Conservation (phyloP, 2,888 invertebrate species). For the Drosophila eohydei region DNA sequence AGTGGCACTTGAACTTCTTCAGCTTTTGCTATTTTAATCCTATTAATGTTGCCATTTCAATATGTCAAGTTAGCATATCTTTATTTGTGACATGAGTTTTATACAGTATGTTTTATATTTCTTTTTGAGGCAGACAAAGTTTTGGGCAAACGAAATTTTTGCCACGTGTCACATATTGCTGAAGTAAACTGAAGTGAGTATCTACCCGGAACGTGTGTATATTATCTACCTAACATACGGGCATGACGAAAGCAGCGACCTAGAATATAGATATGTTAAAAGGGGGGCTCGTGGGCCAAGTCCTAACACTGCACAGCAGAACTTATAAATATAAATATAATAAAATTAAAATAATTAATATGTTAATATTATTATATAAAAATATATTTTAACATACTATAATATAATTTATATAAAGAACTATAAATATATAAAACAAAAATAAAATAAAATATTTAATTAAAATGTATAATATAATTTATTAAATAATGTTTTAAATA, state of each 20-base stretch:
- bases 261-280: constrained; percentile 24
- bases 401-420: neutral
- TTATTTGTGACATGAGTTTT: neutral
- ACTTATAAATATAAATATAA: neutral
- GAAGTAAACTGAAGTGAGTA: constrained; percentile 1
- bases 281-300: constrained; percentile 8
- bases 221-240: constrained; percentile 14
- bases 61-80: neutral
- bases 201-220: constrained; percentile 21
- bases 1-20: neutral
- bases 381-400: too few species aligned
- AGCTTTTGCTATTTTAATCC: constrained; percentile 20
- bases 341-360: neutral
- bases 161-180: constrained; percentile 30
- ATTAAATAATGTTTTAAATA: too few species aligned
- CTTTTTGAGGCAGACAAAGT: constrained; percentile 9
- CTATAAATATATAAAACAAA: neutral
- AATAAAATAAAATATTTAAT: too few species aligned
- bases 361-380: neutral
- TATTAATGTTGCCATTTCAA: constrained; percentile 4
- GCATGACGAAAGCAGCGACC: constrained; percentile 55
- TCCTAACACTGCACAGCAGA: neutral
- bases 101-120: constrained; percentile 10
- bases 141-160: constrained; percentile 17
- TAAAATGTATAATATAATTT: too few species aligned